Evolutionary conservation across 2,888 invertebrate genomes (phyloP).

Genomic region (Platynereis dumerilii): DNA sequence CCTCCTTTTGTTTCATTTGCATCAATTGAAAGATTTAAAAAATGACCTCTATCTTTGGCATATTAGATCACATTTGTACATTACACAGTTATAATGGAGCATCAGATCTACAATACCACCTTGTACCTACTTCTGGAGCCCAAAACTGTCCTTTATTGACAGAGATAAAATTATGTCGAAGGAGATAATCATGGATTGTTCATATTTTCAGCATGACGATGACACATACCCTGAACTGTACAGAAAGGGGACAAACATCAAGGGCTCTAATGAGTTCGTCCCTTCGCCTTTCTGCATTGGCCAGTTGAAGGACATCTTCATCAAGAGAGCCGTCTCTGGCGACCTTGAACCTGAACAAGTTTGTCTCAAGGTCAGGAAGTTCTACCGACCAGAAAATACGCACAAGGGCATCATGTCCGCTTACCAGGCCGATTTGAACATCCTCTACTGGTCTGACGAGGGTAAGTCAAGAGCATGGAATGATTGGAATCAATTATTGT

Average conservation of each 20-base stretch:
- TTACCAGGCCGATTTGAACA: slow-evolving; percentile 74
- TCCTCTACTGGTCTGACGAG: slow-evolving; percentile 80
- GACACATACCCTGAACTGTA: slow-evolving; percentile 82
- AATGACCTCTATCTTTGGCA: too few relatives aligned
- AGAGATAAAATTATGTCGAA: too few relatives aligned
- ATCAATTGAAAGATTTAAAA: too few relatives aligned
- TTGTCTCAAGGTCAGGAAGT: slow-evolving; percentile 72
- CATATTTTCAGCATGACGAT: slow-evolving; percentile 66
- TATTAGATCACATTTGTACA: too few relatives aligned
- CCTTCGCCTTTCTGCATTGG: slow-evolving; percentile 80
- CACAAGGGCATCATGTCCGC: slow-evolving; percentile 68
- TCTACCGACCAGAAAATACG: slow-evolving; percentile 61
- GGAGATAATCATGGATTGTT: too few relatives aligned
- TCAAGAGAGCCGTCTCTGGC: slow-evolving; percentile 64
- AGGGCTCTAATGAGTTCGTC: slow-evolving; percentile 76
- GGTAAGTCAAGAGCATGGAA: too few relatives aligned
- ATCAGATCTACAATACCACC: too few relatives aligned
- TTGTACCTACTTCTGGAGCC: too few relatives aligned
- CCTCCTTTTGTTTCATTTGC: too few relatives aligned
- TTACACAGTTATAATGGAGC: too few relatives aligned
- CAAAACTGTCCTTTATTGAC: too few relatives aligned
- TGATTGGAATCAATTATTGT: too few relatives aligned
- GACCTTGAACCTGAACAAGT: slow-evolving; percentile 70
- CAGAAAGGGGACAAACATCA: slow-evolving; percentile 75
- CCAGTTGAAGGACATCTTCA: slow-evolving; percentile 72